A percentile compares a stretch with the other conserved stretches of the same genome.
Conservation (phyloP, 2,888 invertebrate genomes). For the Pseudococcus jackbeardsleyi region DNA sequence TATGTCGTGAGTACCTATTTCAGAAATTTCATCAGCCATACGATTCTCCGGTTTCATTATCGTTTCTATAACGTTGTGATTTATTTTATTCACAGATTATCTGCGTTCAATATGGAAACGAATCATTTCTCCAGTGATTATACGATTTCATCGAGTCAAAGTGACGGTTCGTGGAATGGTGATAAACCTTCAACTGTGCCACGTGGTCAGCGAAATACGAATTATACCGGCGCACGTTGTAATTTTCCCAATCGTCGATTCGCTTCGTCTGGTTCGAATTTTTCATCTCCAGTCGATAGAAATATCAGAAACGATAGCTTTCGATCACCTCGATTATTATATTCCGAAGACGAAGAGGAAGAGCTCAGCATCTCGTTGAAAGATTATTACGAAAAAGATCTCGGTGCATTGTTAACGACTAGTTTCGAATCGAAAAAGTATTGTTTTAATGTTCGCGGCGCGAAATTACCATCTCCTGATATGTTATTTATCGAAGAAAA, state of each 20-base stretch:
- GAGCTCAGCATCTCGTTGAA: constrained; percentile 5
- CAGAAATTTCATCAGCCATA: constrained; percentile 11
- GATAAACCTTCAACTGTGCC: neutral
- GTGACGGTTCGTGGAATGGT: neutral
- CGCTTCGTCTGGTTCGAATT: neutral
- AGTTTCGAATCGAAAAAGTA: constrained; percentile 16
- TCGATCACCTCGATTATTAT: neutral
- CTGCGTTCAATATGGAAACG: neutral
- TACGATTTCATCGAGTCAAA: neutral
- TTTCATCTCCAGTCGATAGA: neutral
- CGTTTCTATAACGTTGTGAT: constrained; percentile 55
- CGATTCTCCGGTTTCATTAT: neutral
- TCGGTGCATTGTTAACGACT: neutral
- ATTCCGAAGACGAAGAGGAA: constrained; percentile 31
- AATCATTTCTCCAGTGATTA: neutral
- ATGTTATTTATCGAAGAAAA: constrained; percentile 25
- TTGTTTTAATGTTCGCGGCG: constrained; percentile 24
- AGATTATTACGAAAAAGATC: neutral
- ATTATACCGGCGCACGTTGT: neutral
- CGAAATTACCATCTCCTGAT: constrained; percentile 3
- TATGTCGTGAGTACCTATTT: constrained; percentile 28
- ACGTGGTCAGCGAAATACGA: neutral
- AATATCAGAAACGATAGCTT: neutral
- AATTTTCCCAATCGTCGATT: neutral
- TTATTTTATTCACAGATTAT: neutral